Evolutionary conservation across 1,140 invertebrate species (phyloP).

Genomic region (Drosophila sp.): DNA sequence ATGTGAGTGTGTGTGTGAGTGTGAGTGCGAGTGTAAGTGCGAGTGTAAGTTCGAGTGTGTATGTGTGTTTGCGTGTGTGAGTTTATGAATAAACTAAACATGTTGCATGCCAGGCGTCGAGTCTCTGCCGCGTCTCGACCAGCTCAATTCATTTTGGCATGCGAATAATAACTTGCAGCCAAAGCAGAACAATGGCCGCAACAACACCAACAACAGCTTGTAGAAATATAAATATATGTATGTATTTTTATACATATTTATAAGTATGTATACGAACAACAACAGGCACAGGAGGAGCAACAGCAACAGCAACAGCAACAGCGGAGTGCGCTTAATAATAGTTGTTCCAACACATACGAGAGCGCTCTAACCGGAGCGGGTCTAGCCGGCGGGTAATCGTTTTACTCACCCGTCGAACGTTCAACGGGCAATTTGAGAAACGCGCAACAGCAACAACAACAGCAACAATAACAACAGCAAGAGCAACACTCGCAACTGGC

Average conservation of each 20-base stretch:
- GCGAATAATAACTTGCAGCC: conserved; percentile 80
- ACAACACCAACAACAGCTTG: conserved; percentile 39
- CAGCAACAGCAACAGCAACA: conserved; percentile 35
- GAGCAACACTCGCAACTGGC: conserved; percentile 42
- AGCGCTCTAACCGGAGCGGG: conserved; percentile 57
- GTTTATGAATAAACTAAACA: conserved; percentile 71
- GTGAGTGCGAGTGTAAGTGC: conserved; percentile 15
- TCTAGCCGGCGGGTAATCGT: conserved; percentile 82
- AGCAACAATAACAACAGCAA: conserved; percentile 32
- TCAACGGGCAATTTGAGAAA: conserved; percentile 73
- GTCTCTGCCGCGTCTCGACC: conserved; percentile 48
- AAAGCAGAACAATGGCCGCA: conserved; percentile 82
- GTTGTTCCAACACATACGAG: conserved; percentile 80
- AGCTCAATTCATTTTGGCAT: conserved; percentile 81
- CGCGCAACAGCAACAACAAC: conserved; percentile 56
- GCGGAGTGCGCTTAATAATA: conserved; percentile 73
- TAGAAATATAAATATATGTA: conserved; percentile 43
- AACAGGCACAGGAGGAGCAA: too few species aligned
- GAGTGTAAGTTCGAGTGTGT: conserved; percentile 9
- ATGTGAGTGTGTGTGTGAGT: conserved; percentile 1
- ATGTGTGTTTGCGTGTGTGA: conserved; percentile 22
- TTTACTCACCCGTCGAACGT: conserved; percentile 77
- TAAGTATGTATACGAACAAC: too few species aligned
- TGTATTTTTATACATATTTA: background rate
- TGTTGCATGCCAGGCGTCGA: conserved; percentile 70